phyloP scores from a whole-genome alignment of 2,113 vertebrate species.

The Plecotus auritus region DNA sequence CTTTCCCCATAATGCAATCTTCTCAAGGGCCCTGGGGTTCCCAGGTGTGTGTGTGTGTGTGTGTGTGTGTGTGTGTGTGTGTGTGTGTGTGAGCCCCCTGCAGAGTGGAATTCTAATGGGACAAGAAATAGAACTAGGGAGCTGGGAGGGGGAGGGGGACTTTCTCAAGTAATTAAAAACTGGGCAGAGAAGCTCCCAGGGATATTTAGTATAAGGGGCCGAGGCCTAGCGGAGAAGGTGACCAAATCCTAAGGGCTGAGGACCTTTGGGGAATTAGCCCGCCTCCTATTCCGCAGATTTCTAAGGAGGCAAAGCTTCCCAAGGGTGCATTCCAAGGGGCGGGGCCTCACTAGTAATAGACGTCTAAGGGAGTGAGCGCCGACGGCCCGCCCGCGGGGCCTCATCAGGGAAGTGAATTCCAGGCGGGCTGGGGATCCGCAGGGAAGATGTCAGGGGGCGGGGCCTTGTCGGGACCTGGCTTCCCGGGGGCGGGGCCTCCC shows the following conservation, averaged over 20 bases:
- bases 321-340: background rate
- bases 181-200: background rate
- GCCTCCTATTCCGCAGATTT: too few species aligned
- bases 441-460: background rate
- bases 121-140: background rate
- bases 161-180: background rate
- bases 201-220: background rate
- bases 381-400: background rate
- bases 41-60: accelerated
- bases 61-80: too few species aligned
- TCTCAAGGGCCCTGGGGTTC: background rate
- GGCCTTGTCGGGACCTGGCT: accelerated
- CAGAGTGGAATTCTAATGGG: background rate
- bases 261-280: accelerated
- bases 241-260: background rate
- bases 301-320: background rate
- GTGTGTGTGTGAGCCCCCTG: background rate
- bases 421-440: background rate
- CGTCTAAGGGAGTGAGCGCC: background rate
- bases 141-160: background rate
- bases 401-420: accelerated
- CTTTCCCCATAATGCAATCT: background rate
- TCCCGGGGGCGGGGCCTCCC: background rate
- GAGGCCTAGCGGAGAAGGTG: background rate
- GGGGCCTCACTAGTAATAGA: background rate